phyloP scores from a whole-genome alignment of 1,140 invertebrate genomes.

The Micrasema minimum region DNA sequence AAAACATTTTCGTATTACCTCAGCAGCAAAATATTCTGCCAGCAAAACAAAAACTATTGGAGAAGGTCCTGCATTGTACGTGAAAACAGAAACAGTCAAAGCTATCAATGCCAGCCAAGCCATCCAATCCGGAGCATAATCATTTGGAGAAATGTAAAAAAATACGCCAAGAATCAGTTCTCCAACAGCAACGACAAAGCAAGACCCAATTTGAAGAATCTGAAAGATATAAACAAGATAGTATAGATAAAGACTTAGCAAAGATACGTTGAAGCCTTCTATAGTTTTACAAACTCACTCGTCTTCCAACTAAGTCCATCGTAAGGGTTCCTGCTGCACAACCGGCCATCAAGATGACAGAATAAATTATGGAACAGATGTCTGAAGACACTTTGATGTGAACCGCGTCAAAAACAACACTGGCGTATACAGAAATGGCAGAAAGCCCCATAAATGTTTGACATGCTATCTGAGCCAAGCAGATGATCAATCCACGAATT shows the following conservation, averaged over 20 bases:
- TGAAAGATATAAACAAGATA: background rate
- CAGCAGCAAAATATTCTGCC: constrained; percentile 11
- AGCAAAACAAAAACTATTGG: background rate
- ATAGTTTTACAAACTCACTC: no score
- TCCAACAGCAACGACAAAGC: background rate
- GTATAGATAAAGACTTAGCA: no score
- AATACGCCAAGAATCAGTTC: constrained; percentile 5
- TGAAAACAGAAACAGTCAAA: background rate
- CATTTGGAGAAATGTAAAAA: constrained; percentile 9
- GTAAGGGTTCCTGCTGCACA: constrained; percentile 65
- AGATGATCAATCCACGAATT: constrained; percentile 33
- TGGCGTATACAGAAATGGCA: constrained; percentile 61
- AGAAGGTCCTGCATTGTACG: constrained; percentile 6
- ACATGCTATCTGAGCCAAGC: constrained; percentile 7
- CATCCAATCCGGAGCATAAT: constrained; percentile 25
- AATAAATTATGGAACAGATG: constrained; percentile 68
- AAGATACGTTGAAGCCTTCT: no score
- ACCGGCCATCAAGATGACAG: constrained; percentile 61
- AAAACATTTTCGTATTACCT: no score
- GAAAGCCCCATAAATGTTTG: constrained; percentile 44
- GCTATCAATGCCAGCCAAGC: constrained; percentile 1
- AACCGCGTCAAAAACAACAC: constrained; percentile 68
- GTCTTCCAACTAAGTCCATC: constrained; percentile 71
- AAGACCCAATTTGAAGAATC: constrained; percentile 18
- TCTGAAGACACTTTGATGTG: constrained; percentile 63